phyloP scores from a whole-genome alignment of 2,888 invertebrate species.

The Cheiracanthium punctorium region DNA sequence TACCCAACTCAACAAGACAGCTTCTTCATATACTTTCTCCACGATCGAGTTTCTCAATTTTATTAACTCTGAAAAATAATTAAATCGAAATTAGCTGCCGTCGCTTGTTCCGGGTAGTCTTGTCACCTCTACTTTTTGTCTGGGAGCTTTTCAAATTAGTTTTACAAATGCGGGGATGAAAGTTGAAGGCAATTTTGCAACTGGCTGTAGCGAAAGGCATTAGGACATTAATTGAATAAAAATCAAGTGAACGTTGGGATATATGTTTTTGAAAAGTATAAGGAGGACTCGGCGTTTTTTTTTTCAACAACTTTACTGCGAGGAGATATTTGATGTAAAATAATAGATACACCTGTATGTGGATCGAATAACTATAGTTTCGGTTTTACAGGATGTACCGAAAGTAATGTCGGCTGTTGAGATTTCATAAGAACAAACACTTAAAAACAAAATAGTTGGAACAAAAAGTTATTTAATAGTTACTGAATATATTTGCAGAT shows the following conservation, averaged over 20 bases:
- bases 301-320: too few species aligned
- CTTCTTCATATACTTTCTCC: neutral
- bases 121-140: neutral
- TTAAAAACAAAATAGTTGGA: too few species aligned
- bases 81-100: neutral
- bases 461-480: too few species aligned
- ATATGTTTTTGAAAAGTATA: too few species aligned
- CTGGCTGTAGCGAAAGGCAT: neutral
- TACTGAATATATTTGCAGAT: too few species aligned
- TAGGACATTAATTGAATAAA: neutral
- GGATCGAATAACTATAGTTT: too few species aligned
- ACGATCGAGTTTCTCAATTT: neutral
- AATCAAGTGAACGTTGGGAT: neutral
- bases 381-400: too few species aligned
- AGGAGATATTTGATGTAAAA: too few species aligned
- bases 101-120: neutral
- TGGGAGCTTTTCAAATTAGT: neutral
- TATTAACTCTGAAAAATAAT: constrained; percentile 7
- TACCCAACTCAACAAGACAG: neutral
- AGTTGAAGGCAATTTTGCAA: neutral
- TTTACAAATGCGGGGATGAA: neutral
- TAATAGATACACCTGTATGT: too few species aligned
- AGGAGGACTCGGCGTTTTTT: too few species aligned
- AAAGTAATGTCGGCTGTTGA: too few species aligned
- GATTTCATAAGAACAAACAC: too few species aligned